Evolutionary conservation across 1,140 invertebrate species (phyloP).

Genomic region (Cyrtorhinus lividipennis): DNA sequence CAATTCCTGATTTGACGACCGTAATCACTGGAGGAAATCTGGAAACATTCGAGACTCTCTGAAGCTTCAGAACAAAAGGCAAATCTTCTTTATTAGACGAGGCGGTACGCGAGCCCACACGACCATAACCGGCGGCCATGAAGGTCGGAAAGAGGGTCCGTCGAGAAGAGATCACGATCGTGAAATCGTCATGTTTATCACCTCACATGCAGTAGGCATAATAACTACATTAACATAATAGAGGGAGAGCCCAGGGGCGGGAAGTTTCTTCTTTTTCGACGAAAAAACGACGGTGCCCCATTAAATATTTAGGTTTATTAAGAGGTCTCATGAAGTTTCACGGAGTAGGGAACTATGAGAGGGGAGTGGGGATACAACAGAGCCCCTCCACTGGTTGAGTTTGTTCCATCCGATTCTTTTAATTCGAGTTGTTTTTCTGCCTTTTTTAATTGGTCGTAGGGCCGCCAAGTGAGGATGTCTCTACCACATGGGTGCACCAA

Average conservation of each 20-base stretch:
- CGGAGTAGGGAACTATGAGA: background rate
- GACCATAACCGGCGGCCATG: background rate
- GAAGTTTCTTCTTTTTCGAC: too few relatives aligned
- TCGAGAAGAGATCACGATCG: background rate
- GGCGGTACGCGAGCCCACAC: background rate
- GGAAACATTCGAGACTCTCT: too few relatives aligned
- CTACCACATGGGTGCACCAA: too few relatives aligned
- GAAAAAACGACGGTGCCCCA: slow-evolving; percentile 1
- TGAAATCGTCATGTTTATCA: background rate
- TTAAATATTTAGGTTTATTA: slow-evolving; percentile 7
- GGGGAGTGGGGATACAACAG: background rate
- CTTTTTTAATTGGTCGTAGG: too few relatives aligned
- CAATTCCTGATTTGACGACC: too few relatives aligned
- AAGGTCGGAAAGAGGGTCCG: background rate
- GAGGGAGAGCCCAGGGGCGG: background rate
- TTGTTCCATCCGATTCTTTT: too few relatives aligned
- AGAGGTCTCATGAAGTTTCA: too few relatives aligned
- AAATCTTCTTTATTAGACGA: background rate
- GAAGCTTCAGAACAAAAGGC: too few relatives aligned
- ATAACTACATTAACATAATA: slow-evolving; percentile 3
- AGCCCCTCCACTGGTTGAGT: too few relatives aligned
- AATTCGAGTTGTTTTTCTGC: too few relatives aligned
- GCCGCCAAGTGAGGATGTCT: too few relatives aligned
- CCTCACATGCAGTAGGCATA: background rate
- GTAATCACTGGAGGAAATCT: too few relatives aligned